phyloP scores from a whole-genome alignment of 2,113 vertebrate genomes.

The Meriones unguiculatus region DNA sequence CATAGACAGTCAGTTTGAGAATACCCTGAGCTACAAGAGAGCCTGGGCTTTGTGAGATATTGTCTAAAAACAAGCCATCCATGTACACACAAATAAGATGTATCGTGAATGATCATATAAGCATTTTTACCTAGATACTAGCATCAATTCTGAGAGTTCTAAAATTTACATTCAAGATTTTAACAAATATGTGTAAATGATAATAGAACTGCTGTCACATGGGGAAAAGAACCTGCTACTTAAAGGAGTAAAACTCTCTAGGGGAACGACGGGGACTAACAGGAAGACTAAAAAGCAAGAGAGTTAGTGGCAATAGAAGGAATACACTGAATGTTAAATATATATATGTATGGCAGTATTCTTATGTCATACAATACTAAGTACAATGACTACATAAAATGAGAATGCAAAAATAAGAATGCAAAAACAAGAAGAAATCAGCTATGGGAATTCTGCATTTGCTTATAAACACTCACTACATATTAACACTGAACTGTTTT shows the following conservation, averaged over 20 bases:
- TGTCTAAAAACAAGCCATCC: neutral
- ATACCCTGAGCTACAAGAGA: neutral
- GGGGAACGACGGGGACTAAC: too few species aligned
- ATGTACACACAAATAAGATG: neutral
- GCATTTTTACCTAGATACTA: neutral
- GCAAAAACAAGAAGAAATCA: constrained; percentile 22
- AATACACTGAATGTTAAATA: neutral
- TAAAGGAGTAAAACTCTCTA: neutral
- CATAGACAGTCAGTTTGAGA: neutral
- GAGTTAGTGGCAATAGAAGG: too few species aligned
- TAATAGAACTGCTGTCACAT: neutral
- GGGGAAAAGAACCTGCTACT: neutral
- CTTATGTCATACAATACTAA: neutral
- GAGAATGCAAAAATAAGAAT: neutral
- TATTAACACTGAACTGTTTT: constrained; percentile 60
- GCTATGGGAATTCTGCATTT: constrained; percentile 36
- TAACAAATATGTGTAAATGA: constrained; percentile 20
- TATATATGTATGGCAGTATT: neutral
- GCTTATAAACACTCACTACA: constrained; percentile 38
- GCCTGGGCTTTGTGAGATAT: neutral
- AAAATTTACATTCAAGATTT: constrained; percentile 30
- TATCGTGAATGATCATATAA: constrained; percentile 44
- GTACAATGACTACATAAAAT: neutral
- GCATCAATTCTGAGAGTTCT: constrained; percentile 17
- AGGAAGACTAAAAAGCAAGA: neutral